A percentile compares a stretch with the other conserved stretches of the same genome.
Conservation (phyloP, 1,140 invertebrate genomes). For the Telenomus remus region DNA sequence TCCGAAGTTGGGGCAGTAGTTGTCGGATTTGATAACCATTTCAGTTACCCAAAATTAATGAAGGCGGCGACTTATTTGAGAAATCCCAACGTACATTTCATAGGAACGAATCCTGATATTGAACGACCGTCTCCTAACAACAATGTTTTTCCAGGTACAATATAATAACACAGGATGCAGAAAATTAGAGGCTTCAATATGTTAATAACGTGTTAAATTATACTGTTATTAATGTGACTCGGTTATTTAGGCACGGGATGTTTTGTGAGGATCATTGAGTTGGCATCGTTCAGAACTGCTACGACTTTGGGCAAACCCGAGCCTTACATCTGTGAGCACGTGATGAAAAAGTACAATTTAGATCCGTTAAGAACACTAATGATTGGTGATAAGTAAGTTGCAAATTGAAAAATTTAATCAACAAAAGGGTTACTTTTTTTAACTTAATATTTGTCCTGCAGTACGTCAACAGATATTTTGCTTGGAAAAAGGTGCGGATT, state of each 20-base stretch:
- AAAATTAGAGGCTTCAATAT: too few relatives aligned
- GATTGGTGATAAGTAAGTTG: conserved; percentile 89
- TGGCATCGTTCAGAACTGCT: conserved; percentile 85
- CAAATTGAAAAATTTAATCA: neutral
- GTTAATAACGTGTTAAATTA: too few relatives aligned
- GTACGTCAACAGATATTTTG: conserved; percentile 90
- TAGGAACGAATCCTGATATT: conserved; percentile 85
- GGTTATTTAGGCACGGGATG: conserved; percentile 86
- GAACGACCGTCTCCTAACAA: conserved; percentile 63
- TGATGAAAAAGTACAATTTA: conserved; percentile 80
- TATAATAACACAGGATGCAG: neutral
- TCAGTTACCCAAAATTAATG: conserved; percentile 92
- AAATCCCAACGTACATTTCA: conserved; percentile 85
- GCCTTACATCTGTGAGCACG: conserved; percentile 74
- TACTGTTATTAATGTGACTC: too few relatives aligned
- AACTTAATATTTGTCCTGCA: conserved; percentile 64
- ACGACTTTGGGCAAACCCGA: conserved; percentile 89
- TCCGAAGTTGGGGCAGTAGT: conserved; percentile 92
- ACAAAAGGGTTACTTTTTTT: neutral
- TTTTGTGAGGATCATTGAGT: conserved; percentile 87
- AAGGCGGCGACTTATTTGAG: conserved; percentile 91
- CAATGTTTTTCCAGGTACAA: conserved; percentile 62
- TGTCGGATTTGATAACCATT: conserved; percentile 92
- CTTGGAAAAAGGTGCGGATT: conserved; percentile 89
- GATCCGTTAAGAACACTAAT: conserved; percentile 88